Evolutionary conservation across 2,113 vertebrate species (phyloP), one percentile per base, ranked within the genome.

Genomic region (Platysternon megacephalum): DNA sequence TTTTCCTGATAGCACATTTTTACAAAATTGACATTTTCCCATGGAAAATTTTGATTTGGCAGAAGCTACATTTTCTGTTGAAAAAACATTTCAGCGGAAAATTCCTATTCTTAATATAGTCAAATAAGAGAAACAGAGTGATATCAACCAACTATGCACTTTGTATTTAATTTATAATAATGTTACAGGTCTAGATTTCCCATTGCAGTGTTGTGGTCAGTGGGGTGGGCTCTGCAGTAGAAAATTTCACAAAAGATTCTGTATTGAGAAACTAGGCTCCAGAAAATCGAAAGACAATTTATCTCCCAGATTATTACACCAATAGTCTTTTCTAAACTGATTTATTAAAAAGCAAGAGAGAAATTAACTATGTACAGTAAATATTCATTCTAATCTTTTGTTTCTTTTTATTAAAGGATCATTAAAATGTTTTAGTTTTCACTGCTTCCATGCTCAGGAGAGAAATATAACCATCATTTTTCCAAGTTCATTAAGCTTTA

Each of bases 401-500:
- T 2, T 61, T 8, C 21, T 58, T 84, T 74, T 88, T 83, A 42
- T 68, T 87, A 84, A 89, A 46, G 53, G 83, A 78, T 26, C 44
- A 19, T 53, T 12, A 92, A 8, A 39, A 35, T 56, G 44, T 76
- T 79, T 84, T 83, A 0, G 14, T 42, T 39, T 86, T 87, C 94
- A 29, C 24, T 91, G 16, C 29, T 95, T 39, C 53, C 32, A 46
- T 39, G 2, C 16, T 82, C 88, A 14, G 7, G 29, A 88, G 9
- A 91, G 39, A 86, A 94, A 90, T 80, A 80, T 61, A 55, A 4
- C 17, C 11, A 82, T 81, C n/a, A 32, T 89, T 85, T 91, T 88
- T 35, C 42, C 39, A 48, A 22, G 2, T 58, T 93, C 74, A 93
- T 93, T 93, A 81, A 95, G 91, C 1, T 87, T 90, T 84, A 56